Percentiles rank a stretch among this genome's conserved stretches.
These are phyloP conservation scores for Plebejus melissa DNA, from an alignment of 2,888 invertebrate species.

Conservation along the genomic window DNA sequence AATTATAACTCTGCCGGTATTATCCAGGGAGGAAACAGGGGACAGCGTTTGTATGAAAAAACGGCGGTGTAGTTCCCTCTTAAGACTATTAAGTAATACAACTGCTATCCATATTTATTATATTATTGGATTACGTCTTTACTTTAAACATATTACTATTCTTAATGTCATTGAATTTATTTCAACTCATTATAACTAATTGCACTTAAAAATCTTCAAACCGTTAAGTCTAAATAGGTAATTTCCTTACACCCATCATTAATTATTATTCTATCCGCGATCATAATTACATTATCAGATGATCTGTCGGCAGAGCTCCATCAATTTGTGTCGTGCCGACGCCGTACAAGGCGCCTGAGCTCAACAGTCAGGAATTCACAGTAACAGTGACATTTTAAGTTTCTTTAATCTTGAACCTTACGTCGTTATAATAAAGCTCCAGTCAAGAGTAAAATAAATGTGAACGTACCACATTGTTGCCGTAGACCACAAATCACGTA, in stretches of 20 bases:
- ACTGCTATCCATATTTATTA: too few species aligned
- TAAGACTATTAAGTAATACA: too few species aligned
- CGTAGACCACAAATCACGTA: conserved; percentile 6
- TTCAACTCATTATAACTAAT: too few species aligned
- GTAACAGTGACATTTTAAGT: background rate
- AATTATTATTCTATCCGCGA: background rate
- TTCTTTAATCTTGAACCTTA: background rate
- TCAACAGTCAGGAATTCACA: conserved; percentile 6
- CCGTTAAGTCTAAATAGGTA: background rate
- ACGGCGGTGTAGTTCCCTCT: too few species aligned
- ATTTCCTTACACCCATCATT: background rate
- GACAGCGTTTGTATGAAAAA: too few species aligned
- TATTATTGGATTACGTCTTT: too few species aligned
- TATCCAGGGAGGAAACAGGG: too few species aligned
- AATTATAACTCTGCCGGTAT: too few species aligned
- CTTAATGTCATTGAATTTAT: too few species aligned
- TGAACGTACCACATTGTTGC: background rate
- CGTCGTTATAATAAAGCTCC: background rate
- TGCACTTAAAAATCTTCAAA: background rate
- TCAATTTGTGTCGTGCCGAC: background rate
- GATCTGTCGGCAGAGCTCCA: background rate
- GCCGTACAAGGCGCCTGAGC: conserved; percentile 17
- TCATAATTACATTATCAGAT: conserved; percentile 6
- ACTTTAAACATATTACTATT: too few species aligned
- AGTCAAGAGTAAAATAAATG: background rate